These are phyloP conservation scores for Falco punctatus DNA, from an alignment of 2,113 vertebrate genomes.

Conservation along the genomic window DNA sequence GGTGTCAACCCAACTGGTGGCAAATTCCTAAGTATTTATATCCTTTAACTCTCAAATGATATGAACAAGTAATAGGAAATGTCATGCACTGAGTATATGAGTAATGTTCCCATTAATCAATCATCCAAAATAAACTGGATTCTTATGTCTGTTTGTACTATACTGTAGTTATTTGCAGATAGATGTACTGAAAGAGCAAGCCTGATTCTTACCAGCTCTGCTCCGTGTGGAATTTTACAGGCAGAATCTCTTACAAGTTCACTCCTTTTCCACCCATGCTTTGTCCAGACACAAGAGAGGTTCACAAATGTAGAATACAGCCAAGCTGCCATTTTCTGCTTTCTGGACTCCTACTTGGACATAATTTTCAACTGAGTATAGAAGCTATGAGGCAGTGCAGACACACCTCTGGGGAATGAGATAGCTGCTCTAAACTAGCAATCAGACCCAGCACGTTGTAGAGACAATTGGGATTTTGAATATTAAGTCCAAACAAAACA, in stretches of 20 bases:
- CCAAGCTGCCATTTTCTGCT: neutral
- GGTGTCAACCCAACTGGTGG: constrained; percentile 49
- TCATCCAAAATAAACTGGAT: constrained; percentile 54
- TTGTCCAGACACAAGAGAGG: neutral
- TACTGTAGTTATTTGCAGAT: constrained; percentile 33
- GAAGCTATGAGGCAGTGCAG: neutral
- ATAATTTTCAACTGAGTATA: neutral
- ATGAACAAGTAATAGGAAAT: constrained; percentile 55
- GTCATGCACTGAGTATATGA: constrained; percentile 43
- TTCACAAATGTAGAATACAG: neutral
- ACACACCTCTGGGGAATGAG: neutral
- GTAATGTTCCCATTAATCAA: constrained; percentile 63
- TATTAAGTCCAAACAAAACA: neutral
- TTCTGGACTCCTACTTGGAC: neutral
- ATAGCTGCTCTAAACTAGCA: neutral
- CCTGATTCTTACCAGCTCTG: neutral
- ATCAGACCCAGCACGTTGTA: neutral
- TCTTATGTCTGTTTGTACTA: constrained; percentile 47
- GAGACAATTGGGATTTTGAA: neutral
- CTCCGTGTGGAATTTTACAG: neutral
- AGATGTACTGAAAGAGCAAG: constrained; percentile 4
- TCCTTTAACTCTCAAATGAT: constrained; percentile 59
- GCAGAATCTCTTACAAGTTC: neutral
- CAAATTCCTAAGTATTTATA: constrained; percentile 76
- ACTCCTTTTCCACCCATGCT: neutral